A percentile compares a stretch with the other conserved stretches of the same genome.
phyloP scores from a whole-genome alignment of 2,113 vertebrate genomes.

The Poeciliopsis prolifica region DNA sequence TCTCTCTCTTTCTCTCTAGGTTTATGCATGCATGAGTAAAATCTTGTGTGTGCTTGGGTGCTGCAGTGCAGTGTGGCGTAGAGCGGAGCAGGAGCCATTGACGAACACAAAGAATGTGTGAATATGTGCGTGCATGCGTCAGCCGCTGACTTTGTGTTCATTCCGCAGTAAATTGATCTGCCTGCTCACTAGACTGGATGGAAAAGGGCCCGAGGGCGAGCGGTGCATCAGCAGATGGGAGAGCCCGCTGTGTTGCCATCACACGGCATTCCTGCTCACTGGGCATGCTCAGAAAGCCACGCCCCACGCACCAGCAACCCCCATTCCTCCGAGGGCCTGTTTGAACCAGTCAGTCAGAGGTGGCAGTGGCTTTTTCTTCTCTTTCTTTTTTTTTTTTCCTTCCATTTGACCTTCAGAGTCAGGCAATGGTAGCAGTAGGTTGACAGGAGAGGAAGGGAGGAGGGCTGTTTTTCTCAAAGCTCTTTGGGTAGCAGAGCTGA shows the following conservation, averaged over 20 bases:
- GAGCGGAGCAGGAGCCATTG: conserved; percentile 41
- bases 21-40: conserved; percentile 69
- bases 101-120: conserved; percentile 55
- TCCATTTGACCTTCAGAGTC: conserved; percentile 76
- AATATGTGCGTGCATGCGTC: conserved; percentile 54
- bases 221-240: conserved; percentile 84
- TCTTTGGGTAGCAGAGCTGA: conserved; percentile 62
- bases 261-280: conserved; percentile 80
- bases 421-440: conserved; percentile 55
- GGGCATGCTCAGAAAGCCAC: conserved; percentile 81
- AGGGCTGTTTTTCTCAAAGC: conserved; percentile 61
- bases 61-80: conserved; percentile 41
- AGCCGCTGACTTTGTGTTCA: conserved; percentile 73
- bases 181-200: conserved; percentile 88
- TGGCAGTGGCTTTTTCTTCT: conserved; percentile 40
- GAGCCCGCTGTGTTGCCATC: conserved; percentile 83
- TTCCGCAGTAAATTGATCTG: conserved; percentile 86
- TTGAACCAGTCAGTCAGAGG: conserved; percentile 72
- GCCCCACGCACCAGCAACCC: conserved; percentile 34
- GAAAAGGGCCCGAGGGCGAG: conserved; percentile 79
- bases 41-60: conserved; percentile 38
- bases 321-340: conserved; percentile 57
- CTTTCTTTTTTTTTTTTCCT: conserved; percentile 32
- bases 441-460: conserved; percentile 38
- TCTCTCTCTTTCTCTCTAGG: background rate